Evolutionary conservation across 2,113 vertebrate species (phyloP), one percentile per base, ranked within the genome.

Genomic region (Campylomormyrus tamandua): DNA sequence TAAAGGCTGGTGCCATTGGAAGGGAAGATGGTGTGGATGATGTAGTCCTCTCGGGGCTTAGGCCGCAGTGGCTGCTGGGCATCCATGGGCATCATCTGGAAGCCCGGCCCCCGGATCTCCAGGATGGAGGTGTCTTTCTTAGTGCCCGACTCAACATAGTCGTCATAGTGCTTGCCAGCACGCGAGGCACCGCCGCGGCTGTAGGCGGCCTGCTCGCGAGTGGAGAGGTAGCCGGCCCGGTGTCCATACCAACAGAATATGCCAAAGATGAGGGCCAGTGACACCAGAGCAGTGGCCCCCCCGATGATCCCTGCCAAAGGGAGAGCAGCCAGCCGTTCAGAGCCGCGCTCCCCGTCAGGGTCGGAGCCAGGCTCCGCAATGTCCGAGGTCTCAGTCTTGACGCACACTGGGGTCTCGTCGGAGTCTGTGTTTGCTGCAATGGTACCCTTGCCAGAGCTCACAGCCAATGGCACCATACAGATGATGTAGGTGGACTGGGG

Each of bases 41-140:
- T 97, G 13, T 97, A 97, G 89, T 98, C 97, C 91, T 98, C 97
- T 93, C 97, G 95, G 70, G 93, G 95, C 91, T 97, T 97, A 80
- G 97, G 95, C 95, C 97, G 53, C 94, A 97, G 94, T 31, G 93
- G 94, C 93, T 97, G 97, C 5, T 97, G 96, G 92, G 97, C 96
- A 53, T 95, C 92, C 95, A 97, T 94, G 77, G 97, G 96, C 74
- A 97, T 96, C 97, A 98, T 98, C 93, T 98, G 97, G 89, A 98
- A 96, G 84, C 97, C 97, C 0, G 97, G 97, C 42, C 97, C 97
- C 15, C 97, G 95, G 91, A 98, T 97, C 90, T 98, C 98, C 94
- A 98, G 94, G 91, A 98, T 98, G 89, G 98, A 98, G 91, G 96
- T 98, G 92, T 98, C 98, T 94, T 98, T 98, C 95, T 98, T 98